Conservation (phyloP, 2,113 vertebrate genomes). For the Lontra canadensis region DNA sequence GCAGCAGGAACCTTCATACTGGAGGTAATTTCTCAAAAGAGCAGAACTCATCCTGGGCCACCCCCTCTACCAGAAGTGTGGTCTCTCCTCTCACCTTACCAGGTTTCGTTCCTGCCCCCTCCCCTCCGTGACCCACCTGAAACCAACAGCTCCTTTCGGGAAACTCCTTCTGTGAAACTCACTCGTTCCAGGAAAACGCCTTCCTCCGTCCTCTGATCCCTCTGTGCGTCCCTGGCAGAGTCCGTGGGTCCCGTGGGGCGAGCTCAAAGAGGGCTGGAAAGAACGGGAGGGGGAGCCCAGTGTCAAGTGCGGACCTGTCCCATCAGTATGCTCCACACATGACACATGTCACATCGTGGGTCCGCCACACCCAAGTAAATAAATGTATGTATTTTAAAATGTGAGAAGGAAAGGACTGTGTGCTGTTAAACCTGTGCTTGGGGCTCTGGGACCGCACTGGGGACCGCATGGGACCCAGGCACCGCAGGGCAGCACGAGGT, state of each 20-base stretch:
- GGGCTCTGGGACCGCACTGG: neutral
- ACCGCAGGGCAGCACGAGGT: fast-evolving
- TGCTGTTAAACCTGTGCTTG: fast-evolving
- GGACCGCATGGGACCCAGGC: fast-evolving
- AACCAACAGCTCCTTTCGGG: neutral
- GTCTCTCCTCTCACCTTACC: conserved; percentile 44
- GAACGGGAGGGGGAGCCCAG: fast-evolving
- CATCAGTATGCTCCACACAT: neutral
- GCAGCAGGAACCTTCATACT: conserved; percentile 21
- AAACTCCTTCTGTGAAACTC: neutral
- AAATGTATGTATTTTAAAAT: too few species aligned
- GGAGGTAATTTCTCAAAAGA: conserved; percentile 68
- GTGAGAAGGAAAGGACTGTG: neutral
- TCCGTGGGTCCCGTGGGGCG: neutral
- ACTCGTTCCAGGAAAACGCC: neutral
- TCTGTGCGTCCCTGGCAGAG: too few species aligned
- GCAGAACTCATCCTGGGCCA: conserved; percentile 63
- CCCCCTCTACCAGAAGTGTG: conserved; percentile 49
- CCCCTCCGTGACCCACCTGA: fast-evolving
- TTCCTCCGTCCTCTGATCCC: neutral
- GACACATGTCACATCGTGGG: neutral
- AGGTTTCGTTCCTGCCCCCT: conserved; percentile 51
- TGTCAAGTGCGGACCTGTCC: fast-evolving
- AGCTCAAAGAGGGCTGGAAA: neutral
- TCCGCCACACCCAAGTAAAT: neutral